phyloP scores from a whole-genome alignment of 1,140 invertebrate species.

The Solenopsis invicta region DNA sequence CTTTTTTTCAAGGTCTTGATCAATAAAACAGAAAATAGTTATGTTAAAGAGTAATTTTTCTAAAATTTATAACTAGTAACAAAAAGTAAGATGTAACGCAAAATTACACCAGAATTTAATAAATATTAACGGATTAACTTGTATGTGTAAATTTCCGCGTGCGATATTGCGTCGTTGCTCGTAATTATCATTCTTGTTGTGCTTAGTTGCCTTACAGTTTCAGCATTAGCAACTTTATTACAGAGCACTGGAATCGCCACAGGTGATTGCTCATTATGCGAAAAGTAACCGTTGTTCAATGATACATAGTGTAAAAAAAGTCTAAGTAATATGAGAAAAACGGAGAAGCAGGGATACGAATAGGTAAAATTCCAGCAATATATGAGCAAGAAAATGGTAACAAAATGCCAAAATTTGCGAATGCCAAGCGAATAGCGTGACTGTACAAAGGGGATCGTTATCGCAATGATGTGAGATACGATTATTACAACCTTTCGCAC shows the following conservation, averaged over 20 bases:
- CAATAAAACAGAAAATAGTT: conserved; percentile 2
- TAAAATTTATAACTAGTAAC: neutral
- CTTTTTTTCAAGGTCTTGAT: neutral
- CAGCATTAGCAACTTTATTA: neutral
- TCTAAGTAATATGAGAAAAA: neutral
- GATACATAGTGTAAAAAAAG: neutral
- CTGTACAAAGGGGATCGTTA: conserved; percentile 2
- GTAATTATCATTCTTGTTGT: conserved; percentile 8
- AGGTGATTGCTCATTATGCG: neutral
- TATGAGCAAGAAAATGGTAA: neutral
- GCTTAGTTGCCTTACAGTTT: neutral
- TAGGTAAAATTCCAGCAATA: neutral
- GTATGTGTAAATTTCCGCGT: neutral
- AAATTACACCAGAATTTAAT: neutral
- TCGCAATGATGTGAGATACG: neutral
- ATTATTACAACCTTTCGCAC: neutral
- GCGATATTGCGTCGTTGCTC: neutral
- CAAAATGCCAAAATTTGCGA: neutral
- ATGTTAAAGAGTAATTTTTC: neutral
- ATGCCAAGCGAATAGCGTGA: neutral
- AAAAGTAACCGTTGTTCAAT: conserved; percentile 17
- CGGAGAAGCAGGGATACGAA: neutral
- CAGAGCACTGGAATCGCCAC: neutral
- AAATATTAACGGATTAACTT: neutral
- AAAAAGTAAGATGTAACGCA: neutral